A percentile compares a stretch with the other conserved stretches of the same genome.
These are phyloP conservation scores for Ciona savignyi DNA, from an alignment of 23 tunicate genomes.

Conservation along the genomic window DNA sequence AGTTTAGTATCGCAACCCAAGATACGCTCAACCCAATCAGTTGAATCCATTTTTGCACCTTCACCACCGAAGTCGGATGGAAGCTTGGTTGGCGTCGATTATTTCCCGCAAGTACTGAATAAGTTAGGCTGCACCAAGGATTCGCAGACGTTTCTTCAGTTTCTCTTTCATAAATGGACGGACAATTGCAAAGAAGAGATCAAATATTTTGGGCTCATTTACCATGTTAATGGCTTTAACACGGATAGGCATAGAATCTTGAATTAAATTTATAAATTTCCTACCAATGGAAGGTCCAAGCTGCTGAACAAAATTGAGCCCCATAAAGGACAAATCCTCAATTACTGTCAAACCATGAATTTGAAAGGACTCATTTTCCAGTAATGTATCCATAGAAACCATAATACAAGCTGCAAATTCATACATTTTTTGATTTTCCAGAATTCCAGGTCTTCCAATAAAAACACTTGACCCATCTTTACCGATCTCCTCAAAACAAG, in stretches of 20 bases:
- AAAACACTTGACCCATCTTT: constrained; percentile 47
- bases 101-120: not conserved
- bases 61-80: constrained; percentile 50
- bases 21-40: constrained; percentile 34
- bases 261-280: constrained; percentile 38
- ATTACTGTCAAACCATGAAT: constrained; percentile 76
- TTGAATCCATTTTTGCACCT: constrained; percentile 45
- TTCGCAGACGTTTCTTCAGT: constrained; percentile 35
- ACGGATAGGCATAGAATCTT: constrained; percentile 72
- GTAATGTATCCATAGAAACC: constrained; percentile 22
- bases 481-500: constrained; percentile 36
- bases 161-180: constrained; percentile 80
- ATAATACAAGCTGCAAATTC: constrained; percentile 46
- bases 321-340: constrained; percentile 41
- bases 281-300: constrained; percentile 62
- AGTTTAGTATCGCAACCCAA: constrained; percentile 23
- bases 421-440: constrained; percentile 11
- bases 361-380: constrained; percentile 60
- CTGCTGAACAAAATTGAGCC: constrained; percentile 45
- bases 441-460: constrained; percentile 44
- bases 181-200: constrained; percentile 43
- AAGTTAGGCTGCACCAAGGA: constrained; percentile 13
- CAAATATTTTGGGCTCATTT: constrained; percentile 67
- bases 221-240: constrained; percentile 54
- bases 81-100: not conserved